These are phyloP conservation scores for Mystacides longicornis DNA, from an alignment of 2,888 invertebrate genomes.

Conservation along the genomic window DNA sequence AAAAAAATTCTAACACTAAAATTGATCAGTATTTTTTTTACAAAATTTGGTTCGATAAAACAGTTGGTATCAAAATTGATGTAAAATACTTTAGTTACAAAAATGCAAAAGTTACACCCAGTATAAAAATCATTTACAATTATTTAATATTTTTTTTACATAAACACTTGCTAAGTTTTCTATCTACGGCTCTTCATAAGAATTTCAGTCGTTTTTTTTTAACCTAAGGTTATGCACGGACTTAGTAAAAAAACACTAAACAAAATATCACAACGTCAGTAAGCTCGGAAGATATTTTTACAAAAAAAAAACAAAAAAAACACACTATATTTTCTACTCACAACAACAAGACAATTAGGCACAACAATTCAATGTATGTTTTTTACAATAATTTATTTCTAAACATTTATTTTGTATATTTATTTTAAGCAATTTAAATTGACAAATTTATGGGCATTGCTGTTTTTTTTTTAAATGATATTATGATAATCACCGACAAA, in stretches of 20 bases:
- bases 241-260: conserved; percentile 14
- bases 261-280: conserved; percentile 25
- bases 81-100: too few relatives aligned
- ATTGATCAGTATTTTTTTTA: too few relatives aligned
- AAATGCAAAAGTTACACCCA: too few relatives aligned
- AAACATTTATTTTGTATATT: background rate
- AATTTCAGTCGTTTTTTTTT: background rate
- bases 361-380: background rate
- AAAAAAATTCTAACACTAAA: too few relatives aligned
- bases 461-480: too few relatives aligned
- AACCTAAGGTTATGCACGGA: background rate
- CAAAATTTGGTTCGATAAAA: too few relatives aligned
- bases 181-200: background rate
- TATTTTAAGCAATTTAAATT: too few relatives aligned
- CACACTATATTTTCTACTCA: too few relatives aligned
- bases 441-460: too few relatives aligned
- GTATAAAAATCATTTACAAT: background rate
- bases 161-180: background rate
- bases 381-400: background rate
- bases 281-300: conserved; percentile 15
- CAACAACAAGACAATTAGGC: background rate
- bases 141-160: background rate
- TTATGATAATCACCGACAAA: too few relatives aligned
- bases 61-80: too few relatives aligned
- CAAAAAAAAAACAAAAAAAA: too few relatives aligned